A percentile compares a stretch with the other conserved stretches of the same genome.
Conservation (phyloP, 2,888 invertebrate genomes). For the Glyphotaelius pellucidus region DNA sequence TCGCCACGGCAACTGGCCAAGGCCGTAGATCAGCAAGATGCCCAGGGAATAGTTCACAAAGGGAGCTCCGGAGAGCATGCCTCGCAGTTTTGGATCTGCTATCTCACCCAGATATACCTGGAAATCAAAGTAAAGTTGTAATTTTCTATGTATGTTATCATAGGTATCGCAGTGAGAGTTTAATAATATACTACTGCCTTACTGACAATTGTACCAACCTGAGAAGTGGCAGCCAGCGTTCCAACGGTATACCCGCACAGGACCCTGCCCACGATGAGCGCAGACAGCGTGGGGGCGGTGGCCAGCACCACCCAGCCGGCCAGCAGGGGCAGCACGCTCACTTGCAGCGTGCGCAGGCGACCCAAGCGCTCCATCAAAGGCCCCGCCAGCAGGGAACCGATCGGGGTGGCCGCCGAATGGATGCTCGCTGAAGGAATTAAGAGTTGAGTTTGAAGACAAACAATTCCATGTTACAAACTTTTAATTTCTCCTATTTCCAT, state of each 20-base stretch:
- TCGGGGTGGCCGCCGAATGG: constrained; percentile 86
- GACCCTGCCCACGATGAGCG: constrained; percentile 81
- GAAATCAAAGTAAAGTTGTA: constrained; percentile 65
- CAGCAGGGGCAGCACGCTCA: constrained; percentile 81
- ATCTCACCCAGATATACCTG: constrained; percentile 88
- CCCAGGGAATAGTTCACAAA: constrained; percentile 87
- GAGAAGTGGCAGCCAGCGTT: constrained; percentile 84
- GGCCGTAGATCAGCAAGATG: constrained; percentile 84
- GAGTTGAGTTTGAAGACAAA: not conserved
- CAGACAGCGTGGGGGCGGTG: constrained; percentile 77
- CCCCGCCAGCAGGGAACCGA: constrained; percentile 85
- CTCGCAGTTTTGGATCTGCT: constrained; percentile 84
- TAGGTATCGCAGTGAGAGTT: no score
- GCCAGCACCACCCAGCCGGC: constrained; percentile 84
- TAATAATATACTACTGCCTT: not conserved
- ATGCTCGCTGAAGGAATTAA: constrained; percentile 80
- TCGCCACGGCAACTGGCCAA: constrained; percentile 83
- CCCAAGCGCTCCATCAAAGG: constrained; percentile 84
- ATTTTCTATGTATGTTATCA: constrained; percentile 11
- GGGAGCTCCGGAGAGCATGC: constrained; percentile 83
- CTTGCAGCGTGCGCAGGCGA: constrained; percentile 81
- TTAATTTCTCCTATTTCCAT: no score
- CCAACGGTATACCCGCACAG: constrained; percentile 86
- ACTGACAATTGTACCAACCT: constrained; percentile 74
- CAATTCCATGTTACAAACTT: no score